phyloP scores from a whole-genome alignment of 1,140 invertebrate species.

The Psilanteris sp. region DNA sequence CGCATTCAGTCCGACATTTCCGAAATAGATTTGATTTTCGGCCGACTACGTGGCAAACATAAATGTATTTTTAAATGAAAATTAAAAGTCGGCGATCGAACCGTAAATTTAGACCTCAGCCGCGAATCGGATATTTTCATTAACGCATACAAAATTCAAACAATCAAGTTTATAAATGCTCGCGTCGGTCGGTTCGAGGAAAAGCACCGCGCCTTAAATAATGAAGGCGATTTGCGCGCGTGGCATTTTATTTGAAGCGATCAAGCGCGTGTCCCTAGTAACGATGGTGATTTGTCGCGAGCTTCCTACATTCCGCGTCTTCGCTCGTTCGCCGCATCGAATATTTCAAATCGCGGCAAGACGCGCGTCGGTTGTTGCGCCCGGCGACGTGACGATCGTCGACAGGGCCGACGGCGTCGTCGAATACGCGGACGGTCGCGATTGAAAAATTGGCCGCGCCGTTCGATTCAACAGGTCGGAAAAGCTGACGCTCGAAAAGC shows the following conservation, averaged over 20 bases:
- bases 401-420: constrained; percentile 3
- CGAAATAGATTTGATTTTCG: no score
- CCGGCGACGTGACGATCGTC: constrained; percentile 21
- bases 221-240: constrained; percentile 44
- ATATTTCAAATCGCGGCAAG: constrained; percentile 29
- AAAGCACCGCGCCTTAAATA: constrained; percentile 27
- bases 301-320: constrained; percentile 41
- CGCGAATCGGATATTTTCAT: neutral
- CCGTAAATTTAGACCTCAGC: constrained; percentile 6
- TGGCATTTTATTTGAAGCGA: constrained; percentile 46
- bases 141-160: constrained; percentile 20
- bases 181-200: constrained; percentile 18
- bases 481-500: neutral
- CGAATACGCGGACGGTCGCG: constrained; percentile 1
- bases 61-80: no score
- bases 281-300: constrained; percentile 51
- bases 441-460: constrained; percentile 12
- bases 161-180: constrained; percentile 37
- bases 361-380: constrained; percentile 18
- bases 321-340: constrained; percentile 37
- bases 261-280: constrained; percentile 45
- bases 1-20: no score
- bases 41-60: no score
- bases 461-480: neutral
- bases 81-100: no score